A percentile compares a stretch with the other conserved stretches of the same genome.
These are phyloP conservation scores for Otus sunia DNA, from an alignment of 2,113 vertebrate genomes.

Conservation along the genomic window DNA sequence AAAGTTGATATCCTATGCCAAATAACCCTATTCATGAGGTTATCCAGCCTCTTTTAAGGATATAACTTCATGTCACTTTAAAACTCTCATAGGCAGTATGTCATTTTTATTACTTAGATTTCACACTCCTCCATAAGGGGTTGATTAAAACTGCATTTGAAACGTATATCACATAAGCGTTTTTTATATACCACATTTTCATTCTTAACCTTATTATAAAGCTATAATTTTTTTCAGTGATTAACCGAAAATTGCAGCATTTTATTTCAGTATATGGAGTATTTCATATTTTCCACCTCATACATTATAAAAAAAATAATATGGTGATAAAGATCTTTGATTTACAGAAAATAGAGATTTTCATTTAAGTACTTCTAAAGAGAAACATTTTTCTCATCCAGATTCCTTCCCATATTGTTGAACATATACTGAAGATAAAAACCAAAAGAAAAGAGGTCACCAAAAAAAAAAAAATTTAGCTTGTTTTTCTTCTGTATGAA, in stretches of 20 bases:
- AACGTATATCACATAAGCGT: slow-evolving; percentile 34
- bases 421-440: background rate
- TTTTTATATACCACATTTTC: slow-evolving; percentile 33
- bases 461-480: background rate
- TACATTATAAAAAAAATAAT: background rate
- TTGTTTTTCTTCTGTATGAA: background rate
- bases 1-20: background rate
- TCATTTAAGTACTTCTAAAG: slow-evolving; percentile 2
- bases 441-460: background rate
- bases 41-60: background rate
- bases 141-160: slow-evolving; percentile 57
- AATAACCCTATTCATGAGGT: background rate
- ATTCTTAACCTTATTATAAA: slow-evolving; percentile 47
- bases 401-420: background rate
- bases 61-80: background rate
- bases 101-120: slow-evolving; percentile 44
- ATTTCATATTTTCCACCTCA: background rate
- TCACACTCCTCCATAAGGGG: slow-evolving; percentile 34
- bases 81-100: background rate
- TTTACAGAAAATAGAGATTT: background rate
- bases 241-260: slow-evolving; percentile 25
- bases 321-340: background rate
- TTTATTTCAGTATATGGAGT: background rate
- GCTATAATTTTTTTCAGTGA: slow-evolving; percentile 25
- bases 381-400: background rate